Percentiles rank a stretch among this genome's conserved stretches.
These are phyloP conservation scores for Lithophane socia DNA, from an alignment of 2,888 invertebrate species.

Conservation along the genomic window DNA sequence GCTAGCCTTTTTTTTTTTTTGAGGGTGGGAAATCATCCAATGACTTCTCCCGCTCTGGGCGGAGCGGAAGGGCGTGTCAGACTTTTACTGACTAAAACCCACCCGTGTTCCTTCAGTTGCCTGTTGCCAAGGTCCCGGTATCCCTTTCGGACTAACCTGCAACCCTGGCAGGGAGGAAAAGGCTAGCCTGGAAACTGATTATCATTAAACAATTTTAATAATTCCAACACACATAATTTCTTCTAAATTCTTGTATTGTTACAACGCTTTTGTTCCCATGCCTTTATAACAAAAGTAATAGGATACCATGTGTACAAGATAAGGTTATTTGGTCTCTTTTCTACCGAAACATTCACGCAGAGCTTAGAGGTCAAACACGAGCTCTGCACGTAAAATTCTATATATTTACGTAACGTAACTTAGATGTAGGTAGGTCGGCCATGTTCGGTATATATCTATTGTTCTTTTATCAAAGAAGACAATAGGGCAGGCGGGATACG, in stretches of 20 bases:
- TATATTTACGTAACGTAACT: slow-evolving; percentile 36
- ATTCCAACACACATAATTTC: neutral
- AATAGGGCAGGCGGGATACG: slow-evolving; percentile 2
- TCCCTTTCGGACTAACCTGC: too few species aligned
- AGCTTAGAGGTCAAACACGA: slow-evolving; percentile 22
- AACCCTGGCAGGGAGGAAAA: too few species aligned
- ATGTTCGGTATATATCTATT: slow-evolving; percentile 27
- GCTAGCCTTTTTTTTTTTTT: too few species aligned
- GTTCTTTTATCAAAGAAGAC: slow-evolving; percentile 27
- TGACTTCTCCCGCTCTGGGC: too few species aligned
- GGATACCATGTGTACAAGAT: slow-evolving; percentile 8
- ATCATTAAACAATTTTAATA: neutral
- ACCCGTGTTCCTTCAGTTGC: too few species aligned
- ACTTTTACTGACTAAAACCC: too few species aligned
- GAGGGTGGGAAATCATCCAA: too few species aligned
- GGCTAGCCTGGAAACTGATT: too few species aligned
- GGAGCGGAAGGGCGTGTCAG: too few species aligned
- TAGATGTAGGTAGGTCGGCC: neutral
- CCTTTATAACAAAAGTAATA: slow-evolving; percentile 29
- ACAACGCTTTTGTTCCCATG: slow-evolving; percentile 15
- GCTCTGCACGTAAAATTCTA: slow-evolving; percentile 20
- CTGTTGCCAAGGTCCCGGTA: too few species aligned
- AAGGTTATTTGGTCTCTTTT: slow-evolving; percentile 42
- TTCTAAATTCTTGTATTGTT: neutral
- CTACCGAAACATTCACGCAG: neutral